Evolutionary conservation across 2,113 vertebrate species (phyloP).

Genomic region (Sclerurus mexicanus): DNA sequence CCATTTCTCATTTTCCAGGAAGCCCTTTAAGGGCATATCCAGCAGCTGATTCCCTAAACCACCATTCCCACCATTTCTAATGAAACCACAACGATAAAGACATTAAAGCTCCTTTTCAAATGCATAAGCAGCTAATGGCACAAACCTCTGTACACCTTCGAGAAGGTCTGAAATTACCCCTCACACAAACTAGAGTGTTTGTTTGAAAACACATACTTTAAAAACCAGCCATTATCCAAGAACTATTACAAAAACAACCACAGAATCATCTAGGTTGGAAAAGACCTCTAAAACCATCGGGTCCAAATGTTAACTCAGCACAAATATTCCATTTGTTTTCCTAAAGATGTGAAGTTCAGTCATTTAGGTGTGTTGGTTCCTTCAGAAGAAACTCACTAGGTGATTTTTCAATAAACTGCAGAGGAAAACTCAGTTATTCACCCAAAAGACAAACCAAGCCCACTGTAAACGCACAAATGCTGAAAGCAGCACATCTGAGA

Average conservation of each 20-base stretch:
- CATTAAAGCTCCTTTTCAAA: not conserved
- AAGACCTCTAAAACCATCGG: not conserved
- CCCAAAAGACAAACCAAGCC: not conserved
- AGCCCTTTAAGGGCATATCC: not conserved
- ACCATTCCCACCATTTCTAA: not conserved
- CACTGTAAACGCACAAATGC: not conserved
- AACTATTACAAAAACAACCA: not conserved
- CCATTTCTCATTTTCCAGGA: not conserved
- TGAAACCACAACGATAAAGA: not conserved
- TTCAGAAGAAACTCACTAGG: not conserved
- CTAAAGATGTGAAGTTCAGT: not conserved
- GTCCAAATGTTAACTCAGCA: not conserved
- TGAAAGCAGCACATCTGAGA: not conserved
- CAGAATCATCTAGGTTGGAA: not conserved
- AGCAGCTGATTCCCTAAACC: not conserved
- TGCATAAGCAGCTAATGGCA: accelerated
- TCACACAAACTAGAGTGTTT: accelerated
- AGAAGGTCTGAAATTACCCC: not conserved
- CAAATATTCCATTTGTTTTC: not conserved
- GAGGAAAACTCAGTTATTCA: not conserved
- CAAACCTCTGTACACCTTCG: accelerated
- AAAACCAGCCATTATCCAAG: not conserved
- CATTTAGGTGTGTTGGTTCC: not conserved
- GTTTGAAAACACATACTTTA: not conserved
- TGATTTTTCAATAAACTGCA: not conserved